A percentile compares a stretch with the other conserved stretches of the same genome.
phyloP scores from a whole-genome alignment of 2,113 vertebrate species.

The Urocitellus parryii region DNA sequence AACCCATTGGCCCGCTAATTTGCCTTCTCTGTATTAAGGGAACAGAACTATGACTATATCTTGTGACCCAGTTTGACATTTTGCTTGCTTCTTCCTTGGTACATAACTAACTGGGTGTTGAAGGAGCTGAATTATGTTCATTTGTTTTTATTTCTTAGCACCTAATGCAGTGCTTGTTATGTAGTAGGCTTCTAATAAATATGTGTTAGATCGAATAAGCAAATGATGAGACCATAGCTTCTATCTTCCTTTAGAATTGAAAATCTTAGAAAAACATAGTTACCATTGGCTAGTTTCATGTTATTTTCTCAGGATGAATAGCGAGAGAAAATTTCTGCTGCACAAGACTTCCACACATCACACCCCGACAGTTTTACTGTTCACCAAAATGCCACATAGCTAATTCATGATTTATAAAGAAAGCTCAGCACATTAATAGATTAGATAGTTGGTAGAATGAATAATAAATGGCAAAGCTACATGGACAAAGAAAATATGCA shows the following conservation, averaged over 20 bases:
- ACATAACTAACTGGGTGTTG: not conserved
- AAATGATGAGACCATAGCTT: not conserved
- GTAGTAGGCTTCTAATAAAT: not conserved
- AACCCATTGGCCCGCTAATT: not conserved
- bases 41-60: not conserved
- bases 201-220: not conserved
- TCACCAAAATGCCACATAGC: slow-evolving; percentile 59
- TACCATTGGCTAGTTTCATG: not conserved
- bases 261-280: not conserved
- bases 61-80: slow-evolving; percentile 18
- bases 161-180: not conserved
- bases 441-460: slow-evolving; percentile 49
- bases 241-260: not conserved
- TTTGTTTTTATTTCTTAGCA: not conserved
- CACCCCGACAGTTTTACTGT: slow-evolving; percentile 26
- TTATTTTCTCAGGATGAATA: slow-evolving; percentile 21
- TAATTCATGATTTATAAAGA: slow-evolving; percentile 77
- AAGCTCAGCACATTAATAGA: slow-evolving; percentile 64
- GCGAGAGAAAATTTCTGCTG: not conserved
- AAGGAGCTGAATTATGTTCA: not conserved
- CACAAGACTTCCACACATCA: not conserved
- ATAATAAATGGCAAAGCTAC: slow-evolving; percentile 65
- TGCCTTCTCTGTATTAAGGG: not conserved
- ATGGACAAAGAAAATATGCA: slow-evolving; percentile 65
- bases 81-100: not conserved